Base-by-base conservation (phyloP, 2,797 vertebrate species). In the Poeciliopsis presidionis region DNA sequence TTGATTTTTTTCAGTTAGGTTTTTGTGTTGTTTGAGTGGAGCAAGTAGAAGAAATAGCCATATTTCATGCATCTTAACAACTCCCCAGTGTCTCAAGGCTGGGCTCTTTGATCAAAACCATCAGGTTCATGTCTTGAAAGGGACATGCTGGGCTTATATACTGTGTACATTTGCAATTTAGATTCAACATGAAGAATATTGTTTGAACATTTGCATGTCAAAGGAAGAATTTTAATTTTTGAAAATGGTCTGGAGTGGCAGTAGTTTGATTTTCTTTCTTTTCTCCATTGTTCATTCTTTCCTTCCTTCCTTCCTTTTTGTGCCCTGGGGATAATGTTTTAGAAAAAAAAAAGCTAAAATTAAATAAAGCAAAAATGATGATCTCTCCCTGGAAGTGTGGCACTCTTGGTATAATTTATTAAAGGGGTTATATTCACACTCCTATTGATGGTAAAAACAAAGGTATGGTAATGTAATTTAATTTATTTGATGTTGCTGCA, bases 91-190 rank as follows among this genome's bases (percentile, higher is more conserved):
- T 90, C 84, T 43, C 22, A 51, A 86, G 70, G 85, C 78, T 22
- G 74, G 80, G 55, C 55, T 89, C 94, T 95, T 95, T 95, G 95
- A 95, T 96, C 93, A 94, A 84, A 89, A 81, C 86, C 91, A 95
- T 94, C 94, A 93, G 92, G 87, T 94, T 89, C 88, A 86, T 93
- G 92, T 95, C 90, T 94, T 95, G 90, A 95, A 96, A 95, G 91
- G 90, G 89, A 90, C 85, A 90, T 80, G 85, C 86, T 84, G 78
- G 74, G 85, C 90, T 87, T 85, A 87, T 90, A 90, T 90, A 89
- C 85, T 87, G 90, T 88, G 91, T 90, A 92, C 88, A 96, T 95
- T 95, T 94, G 94, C 94, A 95, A 96, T 95, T 94, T 95, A 96
- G 92, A 96, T 96, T 85, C 81, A 81, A 94, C 88, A 85, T 84